A percentile compares a stretch with the other conserved stretches of the same genome.
phyloP scores from a whole-genome alignment of 2,113 vertebrate species.

The Clarias magur region DNA sequence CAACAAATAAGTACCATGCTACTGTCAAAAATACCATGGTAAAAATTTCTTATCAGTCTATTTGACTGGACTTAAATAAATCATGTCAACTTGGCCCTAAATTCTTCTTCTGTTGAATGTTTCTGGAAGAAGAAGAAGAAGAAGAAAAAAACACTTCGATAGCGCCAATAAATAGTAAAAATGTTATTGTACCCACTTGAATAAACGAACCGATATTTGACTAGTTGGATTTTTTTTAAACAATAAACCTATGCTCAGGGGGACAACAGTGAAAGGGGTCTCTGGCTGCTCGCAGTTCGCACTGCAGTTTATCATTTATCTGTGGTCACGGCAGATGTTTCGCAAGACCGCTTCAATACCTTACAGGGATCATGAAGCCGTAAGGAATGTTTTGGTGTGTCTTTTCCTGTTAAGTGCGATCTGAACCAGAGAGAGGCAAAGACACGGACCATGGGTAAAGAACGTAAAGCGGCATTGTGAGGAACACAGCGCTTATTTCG shows the following conservation, averaged over 20 bases:
- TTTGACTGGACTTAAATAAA: neutral
- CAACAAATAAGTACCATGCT: no score
- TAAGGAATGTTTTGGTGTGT: slow-evolving; percentile 19
- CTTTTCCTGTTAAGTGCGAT: slow-evolving; percentile 19
- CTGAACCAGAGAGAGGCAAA: slow-evolving; percentile 17
- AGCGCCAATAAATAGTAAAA: neutral
- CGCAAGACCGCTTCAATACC: slow-evolving; percentile 7
- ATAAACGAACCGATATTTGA: neutral
- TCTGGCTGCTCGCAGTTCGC: neutral
- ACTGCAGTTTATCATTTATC: slow-evolving; percentile 18
- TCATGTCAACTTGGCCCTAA: neutral
- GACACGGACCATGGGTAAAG: neutral
- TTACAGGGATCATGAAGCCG: slow-evolving; percentile 1
- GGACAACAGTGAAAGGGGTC: neutral
- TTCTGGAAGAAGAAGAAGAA: neutral
- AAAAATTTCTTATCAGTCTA: neutral
- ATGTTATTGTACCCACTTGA: neutral
- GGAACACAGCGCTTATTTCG: neutral
- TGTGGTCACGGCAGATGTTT: slow-evolving; percentile 6
- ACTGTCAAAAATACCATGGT: no score
- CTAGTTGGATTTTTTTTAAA: neutral
- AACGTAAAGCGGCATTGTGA: neutral
- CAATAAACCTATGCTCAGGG: neutral
- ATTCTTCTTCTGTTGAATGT: neutral
- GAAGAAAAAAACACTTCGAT: neutral